These are phyloP conservation scores for Scaeva pyrastri DNA, from an alignment of 2,888 invertebrate genomes.

Conservation along the genomic window DNA sequence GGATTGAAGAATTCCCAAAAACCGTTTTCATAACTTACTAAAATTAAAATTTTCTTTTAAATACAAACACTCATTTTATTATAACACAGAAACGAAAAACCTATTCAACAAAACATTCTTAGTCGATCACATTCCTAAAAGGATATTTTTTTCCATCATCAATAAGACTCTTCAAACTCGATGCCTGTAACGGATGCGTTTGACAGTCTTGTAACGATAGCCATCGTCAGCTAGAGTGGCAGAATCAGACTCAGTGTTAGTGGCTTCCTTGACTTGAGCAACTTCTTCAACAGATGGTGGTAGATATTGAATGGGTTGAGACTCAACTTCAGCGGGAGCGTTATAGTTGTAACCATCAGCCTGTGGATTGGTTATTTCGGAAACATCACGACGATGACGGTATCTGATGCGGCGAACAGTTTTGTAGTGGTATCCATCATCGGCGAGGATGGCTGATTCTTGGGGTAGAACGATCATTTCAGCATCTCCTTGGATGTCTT, in stretches of 20 bases:
- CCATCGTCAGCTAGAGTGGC: constrained; percentile 58
- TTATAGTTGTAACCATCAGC: constrained; percentile 79
- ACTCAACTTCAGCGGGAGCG: constrained; percentile 75
- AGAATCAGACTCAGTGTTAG: background rate
- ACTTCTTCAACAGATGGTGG: constrained; percentile 24
- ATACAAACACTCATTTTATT: constrained; percentile 58
- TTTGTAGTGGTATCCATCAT: constrained; percentile 66
- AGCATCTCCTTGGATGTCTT: constrained; percentile 24
- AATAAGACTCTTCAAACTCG: constrained; percentile 78
- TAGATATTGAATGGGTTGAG: constrained; percentile 29
- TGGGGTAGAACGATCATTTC: constrained; percentile 67
- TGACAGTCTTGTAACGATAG: constrained; percentile 60
- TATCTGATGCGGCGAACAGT: constrained; percentile 49
- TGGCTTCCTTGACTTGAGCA: constrained; percentile 17
- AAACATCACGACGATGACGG: constrained; percentile 50
- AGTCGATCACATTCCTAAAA: constrained; percentile 63
- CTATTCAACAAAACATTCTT: constrained; percentile 50
- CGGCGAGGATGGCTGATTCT: constrained; percentile 72
- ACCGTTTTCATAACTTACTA: no score
- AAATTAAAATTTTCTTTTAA: constrained; percentile 16
- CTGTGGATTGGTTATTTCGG: constrained; percentile 20
- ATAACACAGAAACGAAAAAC: constrained; percentile 62
- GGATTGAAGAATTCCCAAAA: no score
- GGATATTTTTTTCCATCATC: constrained; percentile 28
- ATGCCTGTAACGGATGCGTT: constrained; percentile 75